phyloP scores from a whole-genome alignment of 1,140 invertebrate genomes.

The Drosophila bocqueti region DNA sequence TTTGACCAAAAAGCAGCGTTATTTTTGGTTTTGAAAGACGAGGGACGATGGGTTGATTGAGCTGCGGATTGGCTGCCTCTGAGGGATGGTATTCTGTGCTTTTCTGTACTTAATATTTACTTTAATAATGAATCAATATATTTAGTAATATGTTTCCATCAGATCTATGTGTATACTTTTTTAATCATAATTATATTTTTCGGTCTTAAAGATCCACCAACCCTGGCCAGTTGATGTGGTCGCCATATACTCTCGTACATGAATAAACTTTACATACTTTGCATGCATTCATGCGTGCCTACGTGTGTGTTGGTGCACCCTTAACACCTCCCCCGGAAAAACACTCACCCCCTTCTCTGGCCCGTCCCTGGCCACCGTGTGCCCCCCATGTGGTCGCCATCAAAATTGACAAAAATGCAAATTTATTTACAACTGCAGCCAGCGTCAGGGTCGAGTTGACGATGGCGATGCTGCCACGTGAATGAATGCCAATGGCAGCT shows the following conservation, averaged over 20 bases:
- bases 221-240: conserved; percentile 6
- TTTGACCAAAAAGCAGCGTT: conserved; percentile 7
- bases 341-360: neutral
- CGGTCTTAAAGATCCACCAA: neutral
- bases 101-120: neutral
- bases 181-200: too few relatives aligned
- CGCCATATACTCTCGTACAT: conserved; percentile 24
- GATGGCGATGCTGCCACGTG: conserved; percentile 54
- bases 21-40: conserved; percentile 3
- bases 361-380: neutral
- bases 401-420: conserved; percentile 82
- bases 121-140: neutral
- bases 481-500: conserved; percentile 66
- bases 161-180: neutral
- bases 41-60: neutral
- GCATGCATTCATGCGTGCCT: conserved; percentile 55
- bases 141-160: neutral
- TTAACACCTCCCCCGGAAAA: conserved; percentile 16
- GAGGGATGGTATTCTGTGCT: neutral
- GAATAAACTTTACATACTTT: conserved; percentile 74
- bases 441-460: conserved; percentile 58
- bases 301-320: conserved; percentile 23
- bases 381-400: conserved; percentile 56
- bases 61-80: neutral
- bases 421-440: conserved; percentile 77